Conservation (phyloP, 2,797 vertebrate species). For the Serranus cabrilla region DNA sequence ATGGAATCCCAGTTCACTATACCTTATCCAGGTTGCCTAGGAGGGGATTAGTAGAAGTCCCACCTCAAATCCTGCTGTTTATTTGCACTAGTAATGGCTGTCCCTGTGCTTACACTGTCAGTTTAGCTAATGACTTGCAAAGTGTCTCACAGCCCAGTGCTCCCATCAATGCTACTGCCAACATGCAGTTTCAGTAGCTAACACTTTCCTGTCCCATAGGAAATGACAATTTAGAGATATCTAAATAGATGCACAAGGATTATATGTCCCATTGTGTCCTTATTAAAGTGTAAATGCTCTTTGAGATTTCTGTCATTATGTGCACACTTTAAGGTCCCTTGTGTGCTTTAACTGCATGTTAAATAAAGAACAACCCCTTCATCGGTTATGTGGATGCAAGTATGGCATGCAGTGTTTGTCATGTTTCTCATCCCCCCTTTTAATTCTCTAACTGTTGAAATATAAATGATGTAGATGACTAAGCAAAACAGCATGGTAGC, state of each 20-base stretch:
- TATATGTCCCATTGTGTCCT: not conserved
- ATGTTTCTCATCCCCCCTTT: not conserved
- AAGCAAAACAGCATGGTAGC: not conserved
- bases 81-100: constrained; percentile 50
- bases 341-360: not conserved
- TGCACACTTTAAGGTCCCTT: constrained; percentile 17
- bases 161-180: constrained; percentile 23
- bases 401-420: not conserved
- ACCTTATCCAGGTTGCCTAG: constrained; percentile 50
- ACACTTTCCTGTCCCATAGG: not conserved
- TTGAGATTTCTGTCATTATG: not conserved
- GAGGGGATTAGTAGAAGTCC: constrained; percentile 54
- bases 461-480: not conserved
- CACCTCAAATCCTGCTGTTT: constrained; percentile 43
- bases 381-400: not conserved
- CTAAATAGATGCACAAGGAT: not conserved
- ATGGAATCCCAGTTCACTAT: constrained; percentile 47
- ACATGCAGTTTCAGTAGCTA: constrained; percentile 12
- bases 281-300: constrained; percentile 20
- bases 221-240: constrained; percentile 12
- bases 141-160: constrained; percentile 41
- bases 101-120: constrained; percentile 27
- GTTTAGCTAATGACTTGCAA: constrained; percentile 47
- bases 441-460: not conserved
- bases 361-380: constrained; percentile 1